A percentile compares a stretch with the other conserved stretches of the same genome.
Evolutionary conservation across 2,113 vertebrate species (phyloP).

Genomic region (Leptocoma aspasia): DNA sequence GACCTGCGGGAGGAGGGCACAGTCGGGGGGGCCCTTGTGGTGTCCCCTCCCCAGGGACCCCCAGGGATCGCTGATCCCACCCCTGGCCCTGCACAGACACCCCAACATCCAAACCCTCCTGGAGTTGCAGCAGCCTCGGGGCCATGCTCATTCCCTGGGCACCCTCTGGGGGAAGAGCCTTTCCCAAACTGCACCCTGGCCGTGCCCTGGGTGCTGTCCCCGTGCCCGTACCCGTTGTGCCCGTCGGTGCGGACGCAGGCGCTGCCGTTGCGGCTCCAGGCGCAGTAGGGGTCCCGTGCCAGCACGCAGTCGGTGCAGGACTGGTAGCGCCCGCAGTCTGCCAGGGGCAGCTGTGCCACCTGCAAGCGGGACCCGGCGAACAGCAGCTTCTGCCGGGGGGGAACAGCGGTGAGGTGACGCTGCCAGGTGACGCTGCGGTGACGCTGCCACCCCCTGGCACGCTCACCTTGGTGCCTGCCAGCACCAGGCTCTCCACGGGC

Average conservation of each 20-base stretch:
- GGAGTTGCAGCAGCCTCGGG: neutral
- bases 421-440: fast-evolving
- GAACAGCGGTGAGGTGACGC: fast-evolving
- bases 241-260: constrained; percentile 82
- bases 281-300: constrained; percentile 92
- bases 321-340: constrained; percentile 88
- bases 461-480: constrained; percentile 85
- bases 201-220: neutral
- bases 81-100: neutral
- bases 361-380: constrained; percentile 89
- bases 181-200: neutral
- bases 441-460: fast-evolving
- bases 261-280: constrained; percentile 86
- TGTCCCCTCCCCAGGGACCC: neutral
- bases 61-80: neutral
- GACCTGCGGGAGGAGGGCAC: neutral
- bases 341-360: constrained; percentile 88
- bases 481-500: constrained; percentile 87
- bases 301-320: constrained; percentile 91
- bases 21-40: neutral
- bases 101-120: neutral
- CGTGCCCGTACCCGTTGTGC: constrained; percentile 73
- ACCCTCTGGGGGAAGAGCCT: too few relatives aligned
- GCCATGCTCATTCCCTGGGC: neutral
- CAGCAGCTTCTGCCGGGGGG: constrained; percentile 80